Conservation (phyloP, 2,888 invertebrate species). For the Amorpha juglandis region DNA sequence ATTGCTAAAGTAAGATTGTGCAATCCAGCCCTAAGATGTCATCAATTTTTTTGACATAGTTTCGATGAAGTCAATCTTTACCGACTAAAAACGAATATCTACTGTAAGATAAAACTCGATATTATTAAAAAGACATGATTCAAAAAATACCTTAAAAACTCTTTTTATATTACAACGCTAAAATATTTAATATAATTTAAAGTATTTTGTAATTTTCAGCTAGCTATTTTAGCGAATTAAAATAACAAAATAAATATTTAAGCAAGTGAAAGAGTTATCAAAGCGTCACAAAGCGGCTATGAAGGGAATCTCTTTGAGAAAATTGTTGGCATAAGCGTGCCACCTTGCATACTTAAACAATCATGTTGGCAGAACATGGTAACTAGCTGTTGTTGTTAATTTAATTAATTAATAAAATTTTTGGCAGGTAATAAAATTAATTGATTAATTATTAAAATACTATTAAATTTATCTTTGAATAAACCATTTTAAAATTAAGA, state of each 20-base stretch:
- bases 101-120: too few species aligned
- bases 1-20: too few species aligned
- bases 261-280: constrained; percentile 74
- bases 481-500: too few species aligned
- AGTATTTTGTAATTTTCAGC: not conserved
- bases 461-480: too few species aligned
- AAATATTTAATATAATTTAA: not conserved
- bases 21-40: too few species aligned
- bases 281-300: constrained; percentile 61
- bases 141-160: not conserved
- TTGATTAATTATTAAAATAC: too few species aligned
- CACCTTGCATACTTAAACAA: constrained; percentile 61
- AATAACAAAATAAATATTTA: constrained; percentile 38
- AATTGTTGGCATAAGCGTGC: constrained; percentile 67
- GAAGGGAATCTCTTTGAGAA: constrained; percentile 74
- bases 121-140: not conserved
- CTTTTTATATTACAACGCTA: not conserved
- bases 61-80: too few species aligned
- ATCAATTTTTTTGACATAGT: too few species aligned
- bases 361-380: constrained; percentile 45
- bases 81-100: too few species aligned
- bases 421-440: not conserved
- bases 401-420: not conserved
- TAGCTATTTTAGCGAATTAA: constrained; percentile 8
- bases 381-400: constrained; percentile 46